These are phyloP conservation scores for Antheraea mylitta DNA, from an alignment of 1,140 invertebrate genomes.

Conservation along the genomic window DNA sequence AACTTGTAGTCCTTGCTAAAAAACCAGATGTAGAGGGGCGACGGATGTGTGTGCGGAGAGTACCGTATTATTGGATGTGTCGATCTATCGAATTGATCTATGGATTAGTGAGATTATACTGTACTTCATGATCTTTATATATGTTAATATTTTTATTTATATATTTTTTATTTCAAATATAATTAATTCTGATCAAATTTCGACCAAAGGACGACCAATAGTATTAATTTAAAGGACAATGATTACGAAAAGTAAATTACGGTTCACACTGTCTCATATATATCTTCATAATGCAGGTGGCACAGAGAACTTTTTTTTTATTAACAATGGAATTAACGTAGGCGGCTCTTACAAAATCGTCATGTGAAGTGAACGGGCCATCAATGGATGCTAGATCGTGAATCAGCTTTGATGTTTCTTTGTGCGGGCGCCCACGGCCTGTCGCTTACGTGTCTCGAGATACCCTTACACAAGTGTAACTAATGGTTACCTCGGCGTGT, in stretches of 20 bases:
- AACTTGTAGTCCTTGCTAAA: too few species aligned
- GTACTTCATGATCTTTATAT: too few species aligned
- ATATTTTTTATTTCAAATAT: too few species aligned
- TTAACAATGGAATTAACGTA: constrained; percentile 11
- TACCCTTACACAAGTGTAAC: constrained; percentile 4
- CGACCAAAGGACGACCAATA: too few species aligned
- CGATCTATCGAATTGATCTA: too few species aligned
- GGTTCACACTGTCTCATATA: constrained; percentile 7
- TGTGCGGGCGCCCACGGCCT: constrained; percentile 21
- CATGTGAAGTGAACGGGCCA: constrained; percentile 25
- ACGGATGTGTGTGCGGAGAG: too few species aligned
- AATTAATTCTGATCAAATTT: too few species aligned
- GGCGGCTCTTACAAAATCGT: constrained; percentile 29
- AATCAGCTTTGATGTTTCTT: constrained; percentile 24
- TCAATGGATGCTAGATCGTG: constrained; percentile 24
- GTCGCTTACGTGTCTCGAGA: constrained; percentile 8
- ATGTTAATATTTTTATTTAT: too few species aligned
- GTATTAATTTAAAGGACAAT: not conserved
- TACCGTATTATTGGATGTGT: too few species aligned
- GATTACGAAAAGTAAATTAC: not conserved
- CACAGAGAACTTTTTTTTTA: constrained; percentile 11
- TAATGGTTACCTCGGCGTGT: not conserved
- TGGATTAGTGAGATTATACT: too few species aligned
- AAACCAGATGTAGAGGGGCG: too few species aligned
- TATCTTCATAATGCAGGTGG: constrained; percentile 10